These are phyloP conservation scores for Eonycteris spelaea DNA, from an alignment of 2,113 vertebrate genomes.

Conservation along the genomic window DNA sequence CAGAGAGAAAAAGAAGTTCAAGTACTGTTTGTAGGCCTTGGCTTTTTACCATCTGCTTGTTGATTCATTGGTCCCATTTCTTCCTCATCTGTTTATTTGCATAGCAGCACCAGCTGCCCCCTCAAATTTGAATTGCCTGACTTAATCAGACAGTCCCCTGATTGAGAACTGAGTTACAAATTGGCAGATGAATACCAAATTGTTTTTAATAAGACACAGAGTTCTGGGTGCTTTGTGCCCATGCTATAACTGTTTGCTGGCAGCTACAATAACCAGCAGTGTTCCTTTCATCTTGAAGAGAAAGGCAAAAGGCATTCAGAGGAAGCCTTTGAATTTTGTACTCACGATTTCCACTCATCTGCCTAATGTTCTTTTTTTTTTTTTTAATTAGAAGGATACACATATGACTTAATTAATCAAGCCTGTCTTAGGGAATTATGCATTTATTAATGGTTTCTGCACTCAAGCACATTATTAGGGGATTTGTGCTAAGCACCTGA, in stretches of 20 bases:
- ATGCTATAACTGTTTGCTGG: constrained; percentile 77
- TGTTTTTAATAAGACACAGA: constrained; percentile 84
- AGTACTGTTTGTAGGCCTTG: constrained; percentile 68
- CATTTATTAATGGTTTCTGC: constrained; percentile 87
- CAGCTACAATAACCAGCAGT: constrained; percentile 76
- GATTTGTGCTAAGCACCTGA: constrained; percentile 87
- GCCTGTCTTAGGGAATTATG: constrained; percentile 84
- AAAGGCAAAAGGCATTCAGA: constrained; percentile 80
- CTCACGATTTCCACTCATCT: constrained; percentile 84
- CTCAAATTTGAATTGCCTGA: constrained; percentile 80
- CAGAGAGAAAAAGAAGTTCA: constrained; percentile 45
- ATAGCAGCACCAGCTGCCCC: constrained; percentile 78
- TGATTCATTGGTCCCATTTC: constrained; percentile 77
- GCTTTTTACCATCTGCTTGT: constrained; percentile 77
- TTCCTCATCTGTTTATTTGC: constrained; percentile 78
- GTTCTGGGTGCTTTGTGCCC: constrained; percentile 76
- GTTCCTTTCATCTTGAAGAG: constrained; percentile 81
- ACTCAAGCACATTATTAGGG: constrained; percentile 86
- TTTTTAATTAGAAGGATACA: constrained; percentile 87
- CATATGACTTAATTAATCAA: constrained; percentile 90
- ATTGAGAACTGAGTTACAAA: constrained; percentile 84
- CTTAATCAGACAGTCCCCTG: constrained; percentile 83
- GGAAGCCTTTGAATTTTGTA: constrained; percentile 79
- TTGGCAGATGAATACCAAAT: constrained; percentile 81
- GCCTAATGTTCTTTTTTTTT: constrained; percentile 87